These are phyloP conservation scores for Petrophora chlorosata DNA, from an alignment of 2,888 invertebrate species.

Conservation along the genomic window DNA sequence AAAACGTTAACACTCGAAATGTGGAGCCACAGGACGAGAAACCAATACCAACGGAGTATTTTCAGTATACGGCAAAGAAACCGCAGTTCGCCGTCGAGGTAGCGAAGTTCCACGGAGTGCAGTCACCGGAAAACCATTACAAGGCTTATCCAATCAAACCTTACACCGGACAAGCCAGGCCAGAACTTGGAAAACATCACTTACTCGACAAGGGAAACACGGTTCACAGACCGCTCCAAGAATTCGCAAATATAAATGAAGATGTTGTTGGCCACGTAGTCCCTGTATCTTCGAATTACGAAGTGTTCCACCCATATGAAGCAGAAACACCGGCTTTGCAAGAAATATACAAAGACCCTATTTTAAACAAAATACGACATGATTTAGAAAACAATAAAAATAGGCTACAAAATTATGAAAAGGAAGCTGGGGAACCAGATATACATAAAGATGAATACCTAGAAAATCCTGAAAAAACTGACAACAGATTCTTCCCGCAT, in stretches of 20 bases:
- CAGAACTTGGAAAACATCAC: constrained; percentile 63
- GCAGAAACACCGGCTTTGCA: constrained; percentile 67
- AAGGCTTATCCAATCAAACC: constrained; percentile 65
- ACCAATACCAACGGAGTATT: constrained; percentile 62
- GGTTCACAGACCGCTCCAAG: constrained; percentile 57
- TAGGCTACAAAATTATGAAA: constrained; percentile 64
- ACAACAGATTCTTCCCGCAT: constrained; percentile 63
- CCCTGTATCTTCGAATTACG: constrained; percentile 62
- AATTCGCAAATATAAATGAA: constrained; percentile 52
- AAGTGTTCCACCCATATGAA: constrained; percentile 75
- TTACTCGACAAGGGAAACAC: constrained; percentile 52
- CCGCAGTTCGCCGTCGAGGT: constrained; percentile 71
- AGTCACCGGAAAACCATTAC: constrained; percentile 64
- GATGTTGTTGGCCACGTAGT: constrained; percentile 39
- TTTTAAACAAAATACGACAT: constrained; percentile 61
- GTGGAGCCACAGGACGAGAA: constrained; percentile 29
- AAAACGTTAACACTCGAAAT: constrained; percentile 8
- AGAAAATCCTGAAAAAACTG: constrained; percentile 65
- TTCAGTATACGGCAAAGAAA: constrained; percentile 70
- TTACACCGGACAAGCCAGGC: constrained; percentile 53
- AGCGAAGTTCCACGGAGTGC: constrained; percentile 68
- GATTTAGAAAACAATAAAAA: constrained; percentile 61
- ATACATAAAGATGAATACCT: constrained; percentile 66
- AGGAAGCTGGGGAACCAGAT: constrained; percentile 61
- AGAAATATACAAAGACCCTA: constrained; percentile 67